Base-by-base conservation (phyloP, 1,140 invertebrate species). In the Stegodyphus dumicola region DNA sequence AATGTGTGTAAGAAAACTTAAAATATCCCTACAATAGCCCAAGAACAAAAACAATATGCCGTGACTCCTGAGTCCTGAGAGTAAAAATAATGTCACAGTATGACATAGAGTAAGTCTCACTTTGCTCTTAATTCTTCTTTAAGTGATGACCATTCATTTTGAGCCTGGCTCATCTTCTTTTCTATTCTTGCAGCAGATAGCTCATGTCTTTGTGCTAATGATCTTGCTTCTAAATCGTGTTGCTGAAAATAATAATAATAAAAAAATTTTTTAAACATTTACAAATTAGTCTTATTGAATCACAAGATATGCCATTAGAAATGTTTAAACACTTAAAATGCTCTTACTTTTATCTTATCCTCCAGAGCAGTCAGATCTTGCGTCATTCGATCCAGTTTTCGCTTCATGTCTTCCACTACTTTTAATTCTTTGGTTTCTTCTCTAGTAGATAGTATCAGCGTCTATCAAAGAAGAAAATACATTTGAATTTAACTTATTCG, bases 111-210 rank as follows among this genome's bases (percentile, higher is more conserved):
- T 1, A 33, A 10, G 56, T 9, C 56, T 60, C 15, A 85, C 81
- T 85, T 85, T 17, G 49, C 53, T 15, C 70, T 77, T 13, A 85
- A 15, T 60, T 85, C 73, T 69, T 69, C 18, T 33, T 85, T 17
- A 51, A 85, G 64, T 15, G 52, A 5, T 2, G 4, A 6, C 64
- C 81, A 64, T 69, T 85, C 81, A 18, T 49, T 54, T n/a, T 76
- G 64, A 76, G 65, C 74, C 49, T 85, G 64, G 56, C 60, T 70
- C 64, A 85, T 76, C 52, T 85, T 85, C 11, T 69, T 74, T 11
- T 74, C 49, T 56, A 85, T 85, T 76, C 64, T 69, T 56, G 65
- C 65, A 76, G 81, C 49, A 15, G 81, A 85, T 60, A 85, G 65
- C 17, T 85, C 49, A 60, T 85, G 74, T 9, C 5, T 67, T 17